Evolutionary conservation across 2,797 vertebrate species (phyloP), one percentile per base, ranked within the genome.

Genomic region (Myotis pilosus): DNA sequence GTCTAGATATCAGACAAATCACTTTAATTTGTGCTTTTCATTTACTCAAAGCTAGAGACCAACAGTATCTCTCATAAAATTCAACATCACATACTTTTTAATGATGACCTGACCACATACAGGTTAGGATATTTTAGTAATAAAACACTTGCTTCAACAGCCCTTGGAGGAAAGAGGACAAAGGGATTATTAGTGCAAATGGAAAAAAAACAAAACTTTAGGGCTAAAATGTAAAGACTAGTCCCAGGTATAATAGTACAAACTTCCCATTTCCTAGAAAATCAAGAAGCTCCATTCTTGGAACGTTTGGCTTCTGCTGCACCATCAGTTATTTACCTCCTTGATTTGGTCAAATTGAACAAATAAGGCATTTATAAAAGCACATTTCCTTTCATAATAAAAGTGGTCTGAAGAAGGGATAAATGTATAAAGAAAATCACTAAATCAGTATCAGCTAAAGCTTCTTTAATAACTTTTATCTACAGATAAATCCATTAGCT

Each of bases 311-410:
- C 49, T 72, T 92, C 72, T 95, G 23, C 57, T 91, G 4, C 23
- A 91, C 75, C 22, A 57, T 83, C 36, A 60, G 49, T n/a, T 75
- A 86, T 76, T 91, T 94, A 94, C 94, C n/a, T 80, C 71, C 33
- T 94, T 17, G 78, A n/a, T 49, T 47, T 87, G 23, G 64, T 30
- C 38, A 93, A 92, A 91, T 8, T 1, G 5, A 68, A 49, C 23
- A 89, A 84, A 57, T 11, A 75, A 72, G 72, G 51, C 33, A 89
- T 80, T 75, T 88, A 75, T 94, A 95, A 20, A 87, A 94, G n/a
- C n/a, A 83, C 15, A 89, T n/a, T 92, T 94, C 36, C 60, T 91
- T 96, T 86, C 41, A 79, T 89, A 95, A 80, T 68, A 90, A 81
- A 92, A 78, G 55, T 72, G 9, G 53, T 88, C 28, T 78, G n/a